Evolutionary conservation across 2,888 invertebrate genomes (phyloP).

Genomic region (Operophtera brumata): DNA sequence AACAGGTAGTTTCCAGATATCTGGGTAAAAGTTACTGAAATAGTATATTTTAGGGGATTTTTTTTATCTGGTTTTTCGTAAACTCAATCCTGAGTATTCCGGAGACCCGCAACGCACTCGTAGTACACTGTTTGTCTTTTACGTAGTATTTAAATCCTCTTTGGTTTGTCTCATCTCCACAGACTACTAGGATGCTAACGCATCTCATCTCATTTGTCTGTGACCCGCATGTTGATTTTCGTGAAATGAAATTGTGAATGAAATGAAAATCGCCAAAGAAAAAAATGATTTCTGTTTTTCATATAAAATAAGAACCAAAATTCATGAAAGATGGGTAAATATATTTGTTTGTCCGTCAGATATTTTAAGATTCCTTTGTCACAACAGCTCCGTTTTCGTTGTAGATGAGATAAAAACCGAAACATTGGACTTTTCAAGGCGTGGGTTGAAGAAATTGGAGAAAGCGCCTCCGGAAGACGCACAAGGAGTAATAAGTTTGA

Average conservation of each 20-base stretch:
- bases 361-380: neutral
- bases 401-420: slow-evolving; percentile 61
- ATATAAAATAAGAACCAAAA: neutral
- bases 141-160: no score
- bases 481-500: slow-evolving; percentile 84
- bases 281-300: neutral
- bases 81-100: no score
- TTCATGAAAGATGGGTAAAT: slow-evolving; percentile 26
- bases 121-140: no score
- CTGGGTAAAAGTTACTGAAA: no score
- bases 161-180: no score
- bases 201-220: no score
- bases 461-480: slow-evolving; percentile 86
- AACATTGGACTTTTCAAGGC: slow-evolving; percentile 88
- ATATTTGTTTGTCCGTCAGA: neutral
- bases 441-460: slow-evolving; percentile 89
- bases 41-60: no score
- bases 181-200: no score
- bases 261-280: neutral
- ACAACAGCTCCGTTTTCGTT: slow-evolving; percentile 4
- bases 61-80: no score
- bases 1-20: no score
- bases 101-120: no score
- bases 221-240: neutral
- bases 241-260: neutral